These are phyloP conservation scores for Apostichopus californicus DNA, from an alignment of 35 echinoderm and acorn worm species.

Conservation along the genomic window DNA sequence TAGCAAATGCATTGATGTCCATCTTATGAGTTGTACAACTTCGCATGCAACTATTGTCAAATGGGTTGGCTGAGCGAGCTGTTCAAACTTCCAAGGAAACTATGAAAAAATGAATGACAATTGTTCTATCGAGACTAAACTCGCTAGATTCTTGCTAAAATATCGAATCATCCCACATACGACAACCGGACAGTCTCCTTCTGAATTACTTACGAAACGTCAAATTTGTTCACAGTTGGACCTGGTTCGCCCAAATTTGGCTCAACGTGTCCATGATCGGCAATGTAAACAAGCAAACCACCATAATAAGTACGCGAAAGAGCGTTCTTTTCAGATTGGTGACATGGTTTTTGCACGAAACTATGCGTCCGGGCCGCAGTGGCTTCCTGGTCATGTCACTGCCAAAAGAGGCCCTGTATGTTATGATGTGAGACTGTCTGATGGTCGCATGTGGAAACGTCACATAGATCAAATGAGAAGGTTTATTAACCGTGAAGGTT, in stretches of 20 bases:
- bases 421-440: neutral
- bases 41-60: constrained; percentile 60
- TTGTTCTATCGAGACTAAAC: constrained; percentile 40
- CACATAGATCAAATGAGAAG: neutral
- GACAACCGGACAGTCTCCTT: constrained; percentile 57
- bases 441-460: neutral
- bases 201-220: constrained; percentile 59
- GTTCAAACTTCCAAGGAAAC: constrained; percentile 51
- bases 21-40: constrained; percentile 53
- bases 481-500: too few relatives aligned
- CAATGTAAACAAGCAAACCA: constrained; percentile 40
- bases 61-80: constrained; percentile 58
- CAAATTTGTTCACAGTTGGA: constrained; percentile 19
- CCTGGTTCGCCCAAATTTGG: constrained; percentile 40
- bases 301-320: constrained; percentile 20
- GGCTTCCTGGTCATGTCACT: constrained; percentile 38
- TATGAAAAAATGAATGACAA: constrained; percentile 31
- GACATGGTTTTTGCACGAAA: constrained; percentile 53
- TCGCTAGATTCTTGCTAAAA: constrained; percentile 8
- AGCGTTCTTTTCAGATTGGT: constrained; percentile 40
- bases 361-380: constrained; percentile 9
- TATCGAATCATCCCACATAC: constrained; percentile 63
- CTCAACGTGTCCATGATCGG: neutral
- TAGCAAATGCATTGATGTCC: constrained; percentile 66
- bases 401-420: constrained; percentile 24